Conservation (phyloP, 1,140 invertebrate genomes). For the Episyrphus balteatus region DNA sequence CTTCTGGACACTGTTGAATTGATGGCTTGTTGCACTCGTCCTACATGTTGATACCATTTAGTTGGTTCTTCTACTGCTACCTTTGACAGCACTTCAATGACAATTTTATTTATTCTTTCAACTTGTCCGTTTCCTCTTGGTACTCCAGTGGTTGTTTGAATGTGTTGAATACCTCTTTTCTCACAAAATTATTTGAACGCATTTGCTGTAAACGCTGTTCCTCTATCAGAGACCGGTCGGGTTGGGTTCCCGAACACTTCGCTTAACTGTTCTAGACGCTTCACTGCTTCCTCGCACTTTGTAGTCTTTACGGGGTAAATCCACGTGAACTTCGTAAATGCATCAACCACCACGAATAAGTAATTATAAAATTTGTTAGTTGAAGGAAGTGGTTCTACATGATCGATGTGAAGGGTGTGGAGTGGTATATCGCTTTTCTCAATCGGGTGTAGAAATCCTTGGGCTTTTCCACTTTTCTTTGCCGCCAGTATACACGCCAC, state of each 20-base stretch:
- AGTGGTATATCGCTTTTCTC: conserved; percentile 12
- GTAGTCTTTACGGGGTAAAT: neutral
- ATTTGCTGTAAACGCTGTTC: neutral
- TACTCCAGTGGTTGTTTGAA: conserved; percentile 17
- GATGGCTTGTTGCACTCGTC: conserved; percentile 1
- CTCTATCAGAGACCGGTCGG: neutral
- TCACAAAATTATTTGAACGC: neutral
- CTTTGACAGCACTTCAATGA: conserved; percentile 2
- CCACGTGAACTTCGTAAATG: neutral
- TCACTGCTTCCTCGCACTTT: neutral
- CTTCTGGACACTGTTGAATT: neutral
- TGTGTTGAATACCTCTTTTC: neutral
- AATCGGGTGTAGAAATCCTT: conserved; percentile 14
- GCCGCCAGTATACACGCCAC: conserved; percentile 4
- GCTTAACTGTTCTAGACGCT: neutral
- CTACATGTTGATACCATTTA: conserved; percentile 5
- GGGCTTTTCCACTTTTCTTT: conserved; percentile 1
- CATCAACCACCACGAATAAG: neutral
- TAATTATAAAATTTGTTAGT: neutral
- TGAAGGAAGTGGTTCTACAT: conserved; percentile 11
- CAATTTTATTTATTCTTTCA: conserved; percentile 9
- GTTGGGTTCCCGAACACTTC: neutral
- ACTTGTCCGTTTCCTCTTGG: conserved; percentile 25
- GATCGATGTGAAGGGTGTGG: conserved; percentile 14
- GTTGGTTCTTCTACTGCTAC: neutral